Evolutionary conservation across 1,140 invertebrate species (phyloP).

Genomic region (Conus ventricosus): DNA sequence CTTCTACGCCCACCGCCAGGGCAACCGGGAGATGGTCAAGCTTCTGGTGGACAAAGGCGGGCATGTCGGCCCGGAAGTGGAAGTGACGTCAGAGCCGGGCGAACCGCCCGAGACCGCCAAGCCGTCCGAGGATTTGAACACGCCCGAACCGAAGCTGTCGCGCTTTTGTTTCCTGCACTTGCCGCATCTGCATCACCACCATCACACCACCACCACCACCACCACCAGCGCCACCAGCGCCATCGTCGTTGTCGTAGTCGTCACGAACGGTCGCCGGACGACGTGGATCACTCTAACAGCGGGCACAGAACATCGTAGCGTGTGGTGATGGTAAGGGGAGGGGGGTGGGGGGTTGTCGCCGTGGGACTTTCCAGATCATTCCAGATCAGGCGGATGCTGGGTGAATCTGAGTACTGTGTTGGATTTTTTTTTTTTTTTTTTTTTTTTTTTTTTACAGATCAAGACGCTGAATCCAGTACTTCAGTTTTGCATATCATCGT

Average conservation of each 20-base stretch:
- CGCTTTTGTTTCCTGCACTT: constrained; percentile 25
- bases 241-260: neutral
- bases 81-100: neutral
- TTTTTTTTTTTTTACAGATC: no score
- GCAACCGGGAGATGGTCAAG: constrained; percentile 40
- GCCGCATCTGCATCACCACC: constrained; percentile 15
- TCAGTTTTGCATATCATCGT: no score
- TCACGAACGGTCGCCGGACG: neutral
- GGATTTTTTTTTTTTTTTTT: neutral
- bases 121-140: neutral
- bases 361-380: neutral
- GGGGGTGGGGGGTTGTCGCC: neutral
- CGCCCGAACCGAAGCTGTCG: constrained; percentile 7
- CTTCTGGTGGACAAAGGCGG: constrained; percentile 52
- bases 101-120: no score
- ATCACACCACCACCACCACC: constrained; percentile 24
- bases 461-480: no score
- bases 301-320: no score
- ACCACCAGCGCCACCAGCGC: constrained; percentile 10
- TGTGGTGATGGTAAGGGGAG: neutral
- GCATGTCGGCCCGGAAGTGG: constrained; percentile 25
- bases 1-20: constrained; percentile 50
- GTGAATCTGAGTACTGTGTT: neutral
- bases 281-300: neutral
- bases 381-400: neutral